A percentile compares a stretch with the other conserved stretches of the same genome.
phyloP scores from a whole-genome alignment of 2,888 invertebrate genomes.

The Drosophila infuscata region DNA sequence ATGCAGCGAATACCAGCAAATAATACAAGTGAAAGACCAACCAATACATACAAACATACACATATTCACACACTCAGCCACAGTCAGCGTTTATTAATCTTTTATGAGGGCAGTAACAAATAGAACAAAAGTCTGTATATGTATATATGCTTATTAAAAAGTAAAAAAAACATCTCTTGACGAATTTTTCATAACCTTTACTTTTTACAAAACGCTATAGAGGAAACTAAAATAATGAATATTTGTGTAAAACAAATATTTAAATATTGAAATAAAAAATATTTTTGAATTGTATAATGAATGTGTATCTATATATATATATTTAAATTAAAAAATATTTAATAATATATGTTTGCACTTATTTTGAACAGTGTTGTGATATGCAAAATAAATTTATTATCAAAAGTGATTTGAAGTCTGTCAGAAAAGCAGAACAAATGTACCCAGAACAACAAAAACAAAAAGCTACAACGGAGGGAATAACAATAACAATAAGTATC shows the following conservation, averaged over 20 bases:
- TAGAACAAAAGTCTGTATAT: conserved; percentile 27
- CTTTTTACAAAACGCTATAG: not conserved
- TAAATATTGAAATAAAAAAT: not conserved
- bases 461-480: not conserved
- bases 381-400: not conserved
- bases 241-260: not conserved
- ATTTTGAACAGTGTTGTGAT: not conserved
- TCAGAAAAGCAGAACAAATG: not conserved
- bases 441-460: too few species aligned
- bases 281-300: too few species aligned
- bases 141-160: conserved; percentile 54
- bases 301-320: too few species aligned
- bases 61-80: conserved; percentile 6
- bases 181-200: conserved; percentile 36
- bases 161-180: conserved; percentile 8
- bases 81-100: conserved; percentile 59
- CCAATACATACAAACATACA: not conserved
- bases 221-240: not conserved
- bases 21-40: conserved; percentile 8
- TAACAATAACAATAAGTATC: not conserved
- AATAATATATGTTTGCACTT: not conserved
- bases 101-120: conserved; percentile 66
- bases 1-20: conserved; percentile 4
- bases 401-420: not conserved
- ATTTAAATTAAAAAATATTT: too few species aligned